These are phyloP conservation scores for Fulica atra DNA, from an alignment of 2,113 vertebrate species.

Conservation along the genomic window DNA sequence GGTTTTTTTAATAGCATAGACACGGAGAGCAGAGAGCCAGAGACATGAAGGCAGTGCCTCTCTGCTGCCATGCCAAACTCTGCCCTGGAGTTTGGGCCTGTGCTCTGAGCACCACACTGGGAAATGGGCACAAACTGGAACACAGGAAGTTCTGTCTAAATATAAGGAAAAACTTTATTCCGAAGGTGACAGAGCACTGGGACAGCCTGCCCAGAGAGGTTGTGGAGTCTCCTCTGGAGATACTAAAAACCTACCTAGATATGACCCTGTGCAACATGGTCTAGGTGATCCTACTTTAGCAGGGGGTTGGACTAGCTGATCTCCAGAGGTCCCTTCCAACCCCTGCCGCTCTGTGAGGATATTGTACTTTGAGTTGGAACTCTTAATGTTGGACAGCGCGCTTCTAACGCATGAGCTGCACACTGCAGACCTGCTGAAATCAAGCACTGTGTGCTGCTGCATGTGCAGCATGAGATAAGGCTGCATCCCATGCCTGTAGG, in stretches of 20 bases:
- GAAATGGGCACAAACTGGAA: no score
- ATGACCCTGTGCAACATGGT: no score
- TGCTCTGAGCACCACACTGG: background rate
- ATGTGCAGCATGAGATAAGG: background rate
- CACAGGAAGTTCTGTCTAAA: no score
- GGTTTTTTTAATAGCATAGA: background rate
- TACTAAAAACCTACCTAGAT: no score
- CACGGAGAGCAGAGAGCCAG: background rate
- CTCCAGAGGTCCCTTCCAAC: no score
- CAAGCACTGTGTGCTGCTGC: background rate
- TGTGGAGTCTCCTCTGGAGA: no score
- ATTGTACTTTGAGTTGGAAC: background rate
- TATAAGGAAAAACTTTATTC: no score
- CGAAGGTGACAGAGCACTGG: no score
- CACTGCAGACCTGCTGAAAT: rapidly evolving
- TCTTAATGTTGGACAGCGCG: rapidly evolving
- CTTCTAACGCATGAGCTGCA: background rate
- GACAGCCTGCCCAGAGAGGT: no score
- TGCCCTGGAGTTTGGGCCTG: background rate
- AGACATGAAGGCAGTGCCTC: background rate
- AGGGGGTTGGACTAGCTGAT: no score
- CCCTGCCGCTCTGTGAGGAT: background rate
- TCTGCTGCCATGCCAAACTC: background rate
- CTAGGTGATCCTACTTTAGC: no score
- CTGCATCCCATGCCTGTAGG: background rate